Conservation (phyloP, 2,113 vertebrate species). For the Calonectris borealis region DNA sequence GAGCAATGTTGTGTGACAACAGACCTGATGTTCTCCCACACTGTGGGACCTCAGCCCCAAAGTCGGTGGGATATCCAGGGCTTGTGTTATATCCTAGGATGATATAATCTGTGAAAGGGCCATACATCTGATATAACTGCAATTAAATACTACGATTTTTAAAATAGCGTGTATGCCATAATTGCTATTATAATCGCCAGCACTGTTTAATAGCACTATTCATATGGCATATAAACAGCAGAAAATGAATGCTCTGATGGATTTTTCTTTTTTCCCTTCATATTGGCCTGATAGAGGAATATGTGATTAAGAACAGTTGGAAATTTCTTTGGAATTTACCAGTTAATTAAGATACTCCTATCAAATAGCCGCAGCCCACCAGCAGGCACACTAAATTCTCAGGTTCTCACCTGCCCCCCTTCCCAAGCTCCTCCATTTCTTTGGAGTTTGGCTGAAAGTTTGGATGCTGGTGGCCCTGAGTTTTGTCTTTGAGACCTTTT, state of each 20-base stretch:
- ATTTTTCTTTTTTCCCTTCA: not conserved
- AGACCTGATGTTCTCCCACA: not conserved
- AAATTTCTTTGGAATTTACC: not conserved
- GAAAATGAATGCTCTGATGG: not conserved
- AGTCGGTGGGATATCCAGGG: not conserved
- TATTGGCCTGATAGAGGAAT: not conserved
- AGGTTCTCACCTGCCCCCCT: not conserved
- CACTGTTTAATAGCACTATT: not conserved
- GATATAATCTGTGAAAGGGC: not conserved
- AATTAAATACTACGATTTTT: not conserved
- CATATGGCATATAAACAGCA: not conserved
- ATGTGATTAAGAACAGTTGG: not conserved
- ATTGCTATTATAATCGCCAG: not conserved
- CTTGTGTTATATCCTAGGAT: not conserved
- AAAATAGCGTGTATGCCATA: not conserved
- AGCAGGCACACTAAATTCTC: not conserved
- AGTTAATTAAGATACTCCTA: not conserved
- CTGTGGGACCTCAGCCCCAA: not conserved
- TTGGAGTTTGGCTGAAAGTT: not conserved
- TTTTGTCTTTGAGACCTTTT: not conserved
- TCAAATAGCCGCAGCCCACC: not conserved
- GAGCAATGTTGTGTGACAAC: conserved; percentile 28
- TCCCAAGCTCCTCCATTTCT: not conserved
- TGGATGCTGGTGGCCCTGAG: not conserved
- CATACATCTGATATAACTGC: not conserved